These are phyloP conservation scores for Fringilla coelebs DNA, from an alignment of 2,797 vertebrate genomes.

Conservation along the genomic window DNA sequence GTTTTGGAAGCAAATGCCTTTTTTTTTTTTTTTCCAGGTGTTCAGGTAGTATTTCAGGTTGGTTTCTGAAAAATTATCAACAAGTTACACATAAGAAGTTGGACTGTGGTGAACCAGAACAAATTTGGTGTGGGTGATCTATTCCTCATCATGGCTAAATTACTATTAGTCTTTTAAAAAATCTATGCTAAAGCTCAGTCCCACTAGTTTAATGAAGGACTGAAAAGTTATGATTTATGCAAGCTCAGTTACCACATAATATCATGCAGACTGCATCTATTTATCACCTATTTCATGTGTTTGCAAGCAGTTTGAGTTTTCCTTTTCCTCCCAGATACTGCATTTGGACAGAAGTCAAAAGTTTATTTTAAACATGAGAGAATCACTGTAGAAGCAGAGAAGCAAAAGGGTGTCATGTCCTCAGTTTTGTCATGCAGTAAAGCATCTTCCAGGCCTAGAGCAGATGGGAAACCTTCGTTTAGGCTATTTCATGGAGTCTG, in stretches of 20 bases:
- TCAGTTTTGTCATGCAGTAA: not conserved
- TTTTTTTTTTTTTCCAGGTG: not conserved
- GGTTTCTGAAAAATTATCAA: slow-evolving; percentile 54
- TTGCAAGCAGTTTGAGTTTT: slow-evolving; percentile 54
- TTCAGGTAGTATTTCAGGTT: not conserved
- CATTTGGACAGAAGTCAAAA: slow-evolving; percentile 60
- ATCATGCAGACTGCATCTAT: slow-evolving; percentile 33
- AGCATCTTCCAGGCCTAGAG: slow-evolving; percentile 10
- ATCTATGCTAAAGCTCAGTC: slow-evolving; percentile 37
- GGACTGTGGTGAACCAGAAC: slow-evolving; percentile 32
- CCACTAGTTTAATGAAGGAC: slow-evolving; percentile 64
- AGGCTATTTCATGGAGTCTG: not conserved
- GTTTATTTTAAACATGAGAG: slow-evolving; percentile 69
- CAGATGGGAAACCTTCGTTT: not conserved
- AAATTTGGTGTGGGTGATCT: slow-evolving; percentile 50
- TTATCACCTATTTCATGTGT: slow-evolving; percentile 70
- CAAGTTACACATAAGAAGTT: slow-evolving; percentile 35
- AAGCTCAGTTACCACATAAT: slow-evolving; percentile 33
- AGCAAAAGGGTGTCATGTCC: slow-evolving; percentile 39
- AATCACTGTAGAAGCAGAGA: slow-evolving; percentile 50
- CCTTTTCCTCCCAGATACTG: slow-evolving; percentile 46
- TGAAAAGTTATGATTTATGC: slow-evolving; percentile 61
- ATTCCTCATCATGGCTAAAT: slow-evolving; percentile 31
- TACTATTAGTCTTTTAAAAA: slow-evolving; percentile 40
- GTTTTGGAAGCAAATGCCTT: not conserved